Percentiles rank a stretch among this genome's conserved stretches.
phyloP scores from a whole-genome alignment of 2,113 vertebrate genomes.

The Oncorhynchus masou region DNA sequence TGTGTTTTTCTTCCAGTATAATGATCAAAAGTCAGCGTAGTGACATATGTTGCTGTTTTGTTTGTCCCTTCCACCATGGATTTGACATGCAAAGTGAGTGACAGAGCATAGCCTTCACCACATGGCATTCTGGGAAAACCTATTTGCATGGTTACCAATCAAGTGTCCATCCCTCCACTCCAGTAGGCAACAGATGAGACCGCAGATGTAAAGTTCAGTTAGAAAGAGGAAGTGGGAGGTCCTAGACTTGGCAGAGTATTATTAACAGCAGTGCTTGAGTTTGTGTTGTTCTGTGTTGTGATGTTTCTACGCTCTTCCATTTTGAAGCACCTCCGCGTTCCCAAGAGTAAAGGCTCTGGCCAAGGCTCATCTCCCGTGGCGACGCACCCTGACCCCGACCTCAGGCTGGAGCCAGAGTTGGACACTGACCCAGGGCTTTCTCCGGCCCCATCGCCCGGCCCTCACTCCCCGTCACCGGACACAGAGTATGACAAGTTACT shows the following conservation, averaged over 20 bases:
- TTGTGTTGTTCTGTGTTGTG: not conserved
- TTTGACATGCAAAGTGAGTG: slow-evolving; percentile 44
- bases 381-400: slow-evolving; percentile 11
- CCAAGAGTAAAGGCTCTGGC: slow-evolving; percentile 21
- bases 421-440: slow-evolving; percentile 14
- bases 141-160: not conserved
- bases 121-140: no score
- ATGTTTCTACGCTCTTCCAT: slow-evolving; percentile 49
- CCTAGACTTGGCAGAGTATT: not conserved
- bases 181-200: slow-evolving; percentile 38
- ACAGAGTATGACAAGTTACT: slow-evolving; percentile 79
- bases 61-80: not conserved
- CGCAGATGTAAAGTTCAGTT: slow-evolving; percentile 22
- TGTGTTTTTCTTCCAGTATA: no score
- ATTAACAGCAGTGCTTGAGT: slow-evolving; percentile 6
- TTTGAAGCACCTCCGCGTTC: slow-evolving; percentile 57
- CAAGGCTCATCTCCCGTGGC: slow-evolving; percentile 14
- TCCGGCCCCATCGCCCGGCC: slow-evolving; percentile 35
- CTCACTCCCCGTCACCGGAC: slow-evolving; percentile 72
- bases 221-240: slow-evolving; percentile 60
- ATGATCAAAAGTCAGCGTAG: no score
- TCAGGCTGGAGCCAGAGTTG: slow-evolving; percentile 5
- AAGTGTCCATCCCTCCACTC: not conserved
- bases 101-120: not conserved
- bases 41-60: not conserved